phyloP scores from a whole-genome alignment of 2,888 invertebrate genomes.

The Sycophila texana region DNA sequence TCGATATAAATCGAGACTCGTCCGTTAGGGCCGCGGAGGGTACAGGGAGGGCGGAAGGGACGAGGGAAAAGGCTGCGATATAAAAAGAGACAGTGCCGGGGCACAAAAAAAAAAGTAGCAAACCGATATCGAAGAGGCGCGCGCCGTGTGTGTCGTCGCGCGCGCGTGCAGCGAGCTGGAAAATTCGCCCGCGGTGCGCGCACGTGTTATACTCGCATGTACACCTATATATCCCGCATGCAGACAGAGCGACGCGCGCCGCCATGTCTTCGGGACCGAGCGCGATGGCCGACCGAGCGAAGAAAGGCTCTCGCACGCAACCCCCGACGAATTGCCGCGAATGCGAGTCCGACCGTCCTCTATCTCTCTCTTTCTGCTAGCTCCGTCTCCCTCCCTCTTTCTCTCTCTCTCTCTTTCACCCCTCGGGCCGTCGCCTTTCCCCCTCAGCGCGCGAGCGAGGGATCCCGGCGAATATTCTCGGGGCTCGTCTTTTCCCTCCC shows the following conservation, averaged over 20 bases:
- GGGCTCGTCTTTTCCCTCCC: slow-evolving; percentile 46
- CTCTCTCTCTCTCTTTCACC: background rate
- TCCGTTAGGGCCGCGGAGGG: too few species aligned
- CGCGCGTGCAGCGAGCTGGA: background rate
- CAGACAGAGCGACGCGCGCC: slow-evolving; percentile 3
- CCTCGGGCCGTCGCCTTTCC: background rate
- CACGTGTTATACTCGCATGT: background rate
- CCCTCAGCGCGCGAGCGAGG: too few species aligned
- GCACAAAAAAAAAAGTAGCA: background rate
- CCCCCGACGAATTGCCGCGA: background rate
- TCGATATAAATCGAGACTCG: too few species aligned
- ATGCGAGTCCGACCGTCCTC: background rate
- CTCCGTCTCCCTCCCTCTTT: slow-evolving; percentile 20
- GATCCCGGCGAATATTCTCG: slow-evolving; percentile 58
- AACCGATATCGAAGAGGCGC: background rate
- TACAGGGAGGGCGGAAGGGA: too few species aligned
- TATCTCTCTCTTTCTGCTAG: background rate
- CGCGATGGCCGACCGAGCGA: slow-evolving; percentile 53
- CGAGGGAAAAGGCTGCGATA: background rate
- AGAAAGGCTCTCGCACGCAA: slow-evolving; percentile 17
- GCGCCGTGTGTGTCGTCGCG: background rate
- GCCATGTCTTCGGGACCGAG: slow-evolving; percentile 50
- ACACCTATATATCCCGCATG: background rate
- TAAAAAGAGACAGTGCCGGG: background rate
- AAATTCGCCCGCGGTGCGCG: background rate